Conservation (phyloP, 2,888 invertebrate species). For the Hypsopygia costalis region DNA sequence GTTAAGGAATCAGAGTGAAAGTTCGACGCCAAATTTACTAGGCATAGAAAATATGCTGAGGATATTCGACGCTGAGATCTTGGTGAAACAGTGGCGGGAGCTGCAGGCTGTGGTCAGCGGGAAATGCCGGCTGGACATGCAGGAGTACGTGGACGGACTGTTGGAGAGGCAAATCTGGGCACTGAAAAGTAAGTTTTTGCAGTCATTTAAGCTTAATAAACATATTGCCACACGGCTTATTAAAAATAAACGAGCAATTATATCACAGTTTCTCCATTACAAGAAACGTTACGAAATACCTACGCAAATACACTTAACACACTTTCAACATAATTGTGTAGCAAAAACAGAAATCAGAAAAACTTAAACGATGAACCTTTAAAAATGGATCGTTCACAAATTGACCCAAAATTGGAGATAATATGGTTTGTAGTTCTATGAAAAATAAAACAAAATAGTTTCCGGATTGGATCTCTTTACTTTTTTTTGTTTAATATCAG, state of each 20-base stretch:
- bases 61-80: conserved; percentile 77
- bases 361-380: background rate
- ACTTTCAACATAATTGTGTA: conserved; percentile 1
- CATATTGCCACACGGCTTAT: too few species aligned
- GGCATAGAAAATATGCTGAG: conserved; percentile 78
- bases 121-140: conserved; percentile 79
- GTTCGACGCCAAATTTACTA: conserved; percentile 28
- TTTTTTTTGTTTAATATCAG: background rate
- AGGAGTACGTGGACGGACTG: conserved; percentile 81
- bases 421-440: conserved; percentile 5
- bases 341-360: background rate
- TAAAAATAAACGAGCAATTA: background rate
- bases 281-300: background rate
- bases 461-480: conserved; percentile 12
- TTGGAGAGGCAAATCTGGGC: conserved; percentile 83
- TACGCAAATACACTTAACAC: conserved; percentile 4
- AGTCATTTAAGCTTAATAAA: background rate
- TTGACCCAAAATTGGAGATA: conserved; percentile 2
- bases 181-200: conserved; percentile 83
- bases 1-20: conserved; percentile 29
- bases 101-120: conserved; percentile 66
- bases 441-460: conserved; percentile 13
- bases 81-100: conserved; percentile 78
- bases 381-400: background rate
- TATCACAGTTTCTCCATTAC: background rate